phyloP scores from a whole-genome alignment of 1,140 invertebrate species.

The Nautilus pompilius region DNA sequence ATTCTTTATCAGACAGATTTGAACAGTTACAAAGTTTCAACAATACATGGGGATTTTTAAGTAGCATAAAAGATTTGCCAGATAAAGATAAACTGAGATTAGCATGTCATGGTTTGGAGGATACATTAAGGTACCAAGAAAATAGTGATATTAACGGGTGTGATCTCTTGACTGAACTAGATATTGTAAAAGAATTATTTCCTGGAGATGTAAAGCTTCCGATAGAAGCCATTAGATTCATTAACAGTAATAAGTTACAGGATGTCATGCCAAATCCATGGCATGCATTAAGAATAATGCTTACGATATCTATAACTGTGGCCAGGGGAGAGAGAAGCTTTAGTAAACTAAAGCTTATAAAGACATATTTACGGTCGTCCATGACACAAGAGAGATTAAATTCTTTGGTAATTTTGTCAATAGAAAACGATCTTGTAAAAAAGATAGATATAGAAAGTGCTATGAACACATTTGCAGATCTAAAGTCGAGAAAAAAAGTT shows the following conservation, averaged over 20 bases:
- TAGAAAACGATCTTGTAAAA: neutral
- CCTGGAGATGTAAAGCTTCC: neutral
- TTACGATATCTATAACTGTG: neutral
- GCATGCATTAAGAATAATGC: neutral
- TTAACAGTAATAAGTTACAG: neutral
- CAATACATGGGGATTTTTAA: neutral
- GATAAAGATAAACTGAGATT: neutral
- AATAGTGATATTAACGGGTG: neutral
- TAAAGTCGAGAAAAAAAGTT: neutral
- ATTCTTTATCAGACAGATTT: neutral
- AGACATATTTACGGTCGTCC: neutral
- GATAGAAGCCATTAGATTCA: neutral
- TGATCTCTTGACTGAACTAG: neutral
- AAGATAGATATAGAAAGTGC: neutral
- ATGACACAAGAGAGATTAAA: neutral
- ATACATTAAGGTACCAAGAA: neutral
- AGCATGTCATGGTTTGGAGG: neutral
- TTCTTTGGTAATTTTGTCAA: neutral
- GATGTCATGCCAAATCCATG: neutral
- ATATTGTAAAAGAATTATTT: neutral
- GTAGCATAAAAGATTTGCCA: neutral
- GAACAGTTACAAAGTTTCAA: neutral
- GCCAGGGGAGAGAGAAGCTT: neutral
- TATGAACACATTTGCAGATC: neutral
- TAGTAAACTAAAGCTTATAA: neutral